phyloP scores from a whole-genome alignment of 2,888 invertebrate species.

The Marasmarcha lunaedactyla region DNA sequence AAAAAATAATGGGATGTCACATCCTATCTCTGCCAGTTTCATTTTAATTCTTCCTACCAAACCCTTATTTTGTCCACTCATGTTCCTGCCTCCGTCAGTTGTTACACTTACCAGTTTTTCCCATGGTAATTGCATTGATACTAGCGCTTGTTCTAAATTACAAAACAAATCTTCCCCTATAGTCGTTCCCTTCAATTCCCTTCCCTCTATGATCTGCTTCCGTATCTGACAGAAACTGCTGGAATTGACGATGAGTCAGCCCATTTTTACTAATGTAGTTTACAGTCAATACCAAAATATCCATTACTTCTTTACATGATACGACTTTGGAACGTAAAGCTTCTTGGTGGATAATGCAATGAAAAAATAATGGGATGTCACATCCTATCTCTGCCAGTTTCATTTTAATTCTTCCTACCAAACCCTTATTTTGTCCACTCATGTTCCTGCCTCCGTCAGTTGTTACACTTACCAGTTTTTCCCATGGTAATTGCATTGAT shows the following conservation, averaged over 20 bases:
- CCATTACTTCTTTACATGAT: constrained; percentile 17
- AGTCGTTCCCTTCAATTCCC: constrained; percentile 12
- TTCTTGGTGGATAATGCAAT: constrained; percentile 9
- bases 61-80: constrained; percentile 4
- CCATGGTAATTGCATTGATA: constrained; percentile 9
- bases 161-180: constrained; percentile 11
- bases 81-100: background rate
- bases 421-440: constrained; percentile 4
- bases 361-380: constrained; percentile 5
- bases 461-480: constrained; percentile 2
- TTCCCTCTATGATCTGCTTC: background rate
- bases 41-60: constrained; percentile 2
- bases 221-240: constrained; percentile 1
- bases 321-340: constrained; percentile 10
- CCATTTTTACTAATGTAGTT: constrained; percentile 15
- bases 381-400: constrained; percentile 5
- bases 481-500: background rate
- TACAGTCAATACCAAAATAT: constrained; percentile 12
- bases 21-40: constrained; percentile 4
- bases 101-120: constrained; percentile 8
- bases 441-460: background rate
- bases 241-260: constrained; percentile 15
- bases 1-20: constrained; percentile 4
- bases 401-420: constrained; percentile 2
- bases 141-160: constrained; percentile 8